Base-by-base conservation (phyloP, 37 sponge, comb jelly and placozoan species). In the Chondrosia reniformis region DNA sequence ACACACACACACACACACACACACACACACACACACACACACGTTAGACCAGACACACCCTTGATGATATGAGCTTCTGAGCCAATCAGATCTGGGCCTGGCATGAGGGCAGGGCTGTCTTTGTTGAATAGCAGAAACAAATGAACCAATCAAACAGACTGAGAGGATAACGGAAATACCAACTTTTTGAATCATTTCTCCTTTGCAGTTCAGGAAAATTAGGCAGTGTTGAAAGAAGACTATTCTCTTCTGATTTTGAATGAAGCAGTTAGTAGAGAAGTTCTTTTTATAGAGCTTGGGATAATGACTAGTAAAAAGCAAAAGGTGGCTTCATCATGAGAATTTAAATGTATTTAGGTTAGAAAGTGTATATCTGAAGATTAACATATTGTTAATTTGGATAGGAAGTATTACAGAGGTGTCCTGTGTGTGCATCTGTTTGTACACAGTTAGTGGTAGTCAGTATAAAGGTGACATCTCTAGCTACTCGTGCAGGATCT, bases 1-100 rank as follows among this genome's bases (percentile, higher is more conserved):
- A 49, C 52, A 49, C 52, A 49, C 52, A 49, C 52, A 49, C 52
- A 59, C 61, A 59, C 61, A 19, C 61, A 13, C n/a, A 59, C 28
- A 30, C 22, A 19, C n/a, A 59, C 61, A 59, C 61, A 13, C 28
- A 59, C 61, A 59, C 61, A 13, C 61, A 59, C n/a, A 13, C 61
- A 59, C n/a, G 17, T 30, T 30, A 30, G 22, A 25, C n/a, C 61
- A 59, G 7, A 13, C 61, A 59, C 61, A 59, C 61, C n/a, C 61
- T 5, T n/a, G n/a, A n/a, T n/a, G n/a, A n/a, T n/a, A n/a, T n/a
- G n/a, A n/a, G n/a, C n/a, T n/a, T n/a, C n/a, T n/a, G n/a, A n/a
- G n/a, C n/a, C n/a, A n/a, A n/a, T n/a, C n/a, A n/a, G n/a, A n/a
- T n/a, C n/a, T n/a, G n/a, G n/a, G n/a, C n/a, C n/a, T n/a, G n/a